Conservation (phyloP, 2,113 vertebrate genomes). For the Lonchura striata region DNA sequence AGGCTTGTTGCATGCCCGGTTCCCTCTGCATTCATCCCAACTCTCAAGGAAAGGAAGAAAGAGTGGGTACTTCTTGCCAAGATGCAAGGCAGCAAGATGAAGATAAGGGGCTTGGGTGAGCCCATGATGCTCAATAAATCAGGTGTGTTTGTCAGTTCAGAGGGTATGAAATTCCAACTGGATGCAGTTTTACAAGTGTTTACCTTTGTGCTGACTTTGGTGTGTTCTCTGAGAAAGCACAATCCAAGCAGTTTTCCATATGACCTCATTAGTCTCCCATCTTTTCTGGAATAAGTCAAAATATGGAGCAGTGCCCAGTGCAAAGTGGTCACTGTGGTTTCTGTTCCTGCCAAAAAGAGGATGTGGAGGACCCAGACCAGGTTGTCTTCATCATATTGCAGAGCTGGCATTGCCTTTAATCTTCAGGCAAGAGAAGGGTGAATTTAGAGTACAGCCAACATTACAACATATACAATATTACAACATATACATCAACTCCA, state of each 20-base stretch:
- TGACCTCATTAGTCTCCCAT: not conserved
- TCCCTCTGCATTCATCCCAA: not conserved
- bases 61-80: not conserved
- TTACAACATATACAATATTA: not conserved
- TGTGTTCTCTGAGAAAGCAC: not conserved
- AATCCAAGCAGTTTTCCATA: not conserved
- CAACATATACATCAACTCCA: not conserved
- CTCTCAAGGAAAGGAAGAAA: not conserved
- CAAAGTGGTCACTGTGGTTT: slow-evolving; percentile 47
- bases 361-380: slow-evolving; percentile 2
- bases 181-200: not conserved
- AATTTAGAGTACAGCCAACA: not conserved
- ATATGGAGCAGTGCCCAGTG: slow-evolving; percentile 67
- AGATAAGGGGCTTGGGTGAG: not conserved
- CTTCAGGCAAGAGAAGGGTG: not conserved
- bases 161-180: not conserved
- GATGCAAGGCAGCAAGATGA: not conserved
- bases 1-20: not conserved
- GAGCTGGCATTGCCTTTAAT: slow-evolving; percentile 10
- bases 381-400: slow-evolving; percentile 53
- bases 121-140: not conserved
- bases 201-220: not conserved
- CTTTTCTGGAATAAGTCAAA: slow-evolving; percentile 56
- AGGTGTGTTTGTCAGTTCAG: not conserved
- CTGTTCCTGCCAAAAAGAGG: slow-evolving; percentile 67